phyloP scores from a whole-genome alignment of 2,797 vertebrate genomes.

The Liparis tanakae region DNA sequence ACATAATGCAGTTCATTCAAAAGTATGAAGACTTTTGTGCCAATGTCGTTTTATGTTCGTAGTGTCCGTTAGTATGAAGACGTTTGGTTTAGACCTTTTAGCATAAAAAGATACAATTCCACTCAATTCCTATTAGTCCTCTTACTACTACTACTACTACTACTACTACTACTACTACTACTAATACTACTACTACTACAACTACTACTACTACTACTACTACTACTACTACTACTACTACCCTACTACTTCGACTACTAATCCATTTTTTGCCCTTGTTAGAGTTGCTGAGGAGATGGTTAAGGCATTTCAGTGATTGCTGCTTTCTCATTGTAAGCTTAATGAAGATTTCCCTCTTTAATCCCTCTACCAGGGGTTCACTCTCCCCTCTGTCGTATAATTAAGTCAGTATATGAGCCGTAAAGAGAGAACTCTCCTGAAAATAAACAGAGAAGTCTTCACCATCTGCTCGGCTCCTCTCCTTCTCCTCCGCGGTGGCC shows the following conservation, averaged over 20 bases:
- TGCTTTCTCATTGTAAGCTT: constrained; percentile 58
- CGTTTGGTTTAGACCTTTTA: neutral
- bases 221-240: neutral
- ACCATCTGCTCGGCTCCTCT: constrained; percentile 73
- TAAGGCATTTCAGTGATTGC: constrained; percentile 62
- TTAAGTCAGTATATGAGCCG: constrained; percentile 84
- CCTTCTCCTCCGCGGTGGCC: constrained; percentile 46
- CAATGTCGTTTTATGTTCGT: no score
- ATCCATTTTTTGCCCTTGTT: constrained; percentile 6
- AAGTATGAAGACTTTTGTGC: no score
- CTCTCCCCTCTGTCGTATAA: constrained; percentile 79
- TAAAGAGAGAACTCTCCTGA: constrained; percentile 78
- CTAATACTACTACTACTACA: neutral
- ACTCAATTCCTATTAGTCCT: neutral
- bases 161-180: neutral
- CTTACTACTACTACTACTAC: neutral
- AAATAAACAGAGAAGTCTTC: constrained; percentile 76
- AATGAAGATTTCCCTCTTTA: constrained; percentile 77
- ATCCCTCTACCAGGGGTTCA: constrained; percentile 72
- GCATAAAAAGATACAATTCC: no score
- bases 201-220: neutral
- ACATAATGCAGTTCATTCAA: no score
- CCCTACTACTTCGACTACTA: no score
- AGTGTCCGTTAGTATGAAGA: neutral
- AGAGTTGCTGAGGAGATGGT: constrained; percentile 36